Conservation (phyloP, 1,140 invertebrate species). For the Nomia melanderi region DNA sequence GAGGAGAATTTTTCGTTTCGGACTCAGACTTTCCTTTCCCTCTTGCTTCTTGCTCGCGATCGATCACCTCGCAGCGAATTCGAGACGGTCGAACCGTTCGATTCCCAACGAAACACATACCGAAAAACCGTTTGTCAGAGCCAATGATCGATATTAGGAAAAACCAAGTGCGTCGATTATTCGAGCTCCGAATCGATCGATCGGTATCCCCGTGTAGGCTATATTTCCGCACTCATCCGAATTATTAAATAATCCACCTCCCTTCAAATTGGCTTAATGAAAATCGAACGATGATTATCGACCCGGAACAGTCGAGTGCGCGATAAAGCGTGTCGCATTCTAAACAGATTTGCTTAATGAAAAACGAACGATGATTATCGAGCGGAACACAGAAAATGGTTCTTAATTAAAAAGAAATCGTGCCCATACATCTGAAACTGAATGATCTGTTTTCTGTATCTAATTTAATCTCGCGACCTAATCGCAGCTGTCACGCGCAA, state of each 20-base stretch:
- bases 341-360: not conserved
- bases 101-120: not conserved
- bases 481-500: too few relatives aligned
- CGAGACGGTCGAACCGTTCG: not conserved
- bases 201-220: too few relatives aligned
- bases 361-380: not conserved
- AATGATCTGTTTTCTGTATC: not conserved
- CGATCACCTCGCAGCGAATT: not conserved
- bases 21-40: conserved; percentile 7
- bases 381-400: not conserved
- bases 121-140: not conserved
- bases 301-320: too few relatives aligned
- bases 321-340: not conserved
- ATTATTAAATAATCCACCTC: too few relatives aligned
- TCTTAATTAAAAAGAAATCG: not conserved
- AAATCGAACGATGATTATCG: too few relatives aligned
- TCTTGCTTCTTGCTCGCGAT: not conserved
- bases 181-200: too few relatives aligned
- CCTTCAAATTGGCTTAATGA: too few relatives aligned
- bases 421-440: not conserved
- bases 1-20: conserved; percentile 5
- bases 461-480: too few relatives aligned
- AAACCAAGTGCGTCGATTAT: not conserved
- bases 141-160: too few relatives aligned
- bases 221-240: too few relatives aligned